Base-by-base conservation (phyloP, 1,140 invertebrate species). In the Drosophila hydei region DNA sequence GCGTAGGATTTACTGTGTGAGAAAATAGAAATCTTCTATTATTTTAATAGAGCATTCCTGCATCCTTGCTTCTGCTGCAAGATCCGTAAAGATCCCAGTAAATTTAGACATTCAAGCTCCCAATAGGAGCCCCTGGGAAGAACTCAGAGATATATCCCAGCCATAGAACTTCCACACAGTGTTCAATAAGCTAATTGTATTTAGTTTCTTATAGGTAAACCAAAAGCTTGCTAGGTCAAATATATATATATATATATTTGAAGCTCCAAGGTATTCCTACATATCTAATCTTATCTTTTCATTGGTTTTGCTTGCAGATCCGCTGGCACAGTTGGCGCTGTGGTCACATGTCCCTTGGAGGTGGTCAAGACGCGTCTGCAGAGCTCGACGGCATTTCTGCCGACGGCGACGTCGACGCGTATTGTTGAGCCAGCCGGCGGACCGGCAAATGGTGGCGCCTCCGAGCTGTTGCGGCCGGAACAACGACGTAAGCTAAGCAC, bases 361-460 rank as follows among this genome's bases (percentile, higher is more conserved):
- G 98, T 99, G 59, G 97, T 99, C 4, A 99, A 99, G 93, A 99
- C 99, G 2, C 94, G 99, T 47, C 94, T 99, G 58, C 99, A 99
- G 92, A 99, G 98, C 9, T 99, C 98, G 0, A 94, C 95, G 36
- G 94, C 94, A 36, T 94, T 95, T 25, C 95, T 95, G 72, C 91
- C 93, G 71, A 91, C 92, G 54, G 91, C 92, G 30, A 91, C 92
- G 54, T 90, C 92, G 30, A 85, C 93, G 58, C 91, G 92, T 9
- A 87, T 91, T 85, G 70, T 75, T 75, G 77, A 76, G 91, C 76
- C 91, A 76, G 78, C 84, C 76, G 72, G 77, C 30, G 72, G 74
- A 65, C 75, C 83, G 12, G 76, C 84, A 36, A 91, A 91, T 58
- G 72, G 64, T 45, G 74, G 68, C 54, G 70, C 88, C 60, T 72